Evolutionary conservation across 64 coral and sea anemone species (phyloP).

Genomic region (Catalaphyllia jardinei): DNA sequence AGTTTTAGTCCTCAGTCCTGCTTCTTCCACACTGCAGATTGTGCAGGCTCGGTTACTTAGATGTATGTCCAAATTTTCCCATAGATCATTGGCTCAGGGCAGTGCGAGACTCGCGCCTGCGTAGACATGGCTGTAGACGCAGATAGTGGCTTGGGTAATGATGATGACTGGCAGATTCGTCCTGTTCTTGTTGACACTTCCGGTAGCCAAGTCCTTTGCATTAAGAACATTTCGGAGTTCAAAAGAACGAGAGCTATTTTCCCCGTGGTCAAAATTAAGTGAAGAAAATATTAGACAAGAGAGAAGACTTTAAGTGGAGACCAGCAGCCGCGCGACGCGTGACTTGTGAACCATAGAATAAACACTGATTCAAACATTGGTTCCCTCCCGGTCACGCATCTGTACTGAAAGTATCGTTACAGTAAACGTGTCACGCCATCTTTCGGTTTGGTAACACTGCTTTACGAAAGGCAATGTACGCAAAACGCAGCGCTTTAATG

Average conservation of each 20-base stretch:
- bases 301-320: neutral
- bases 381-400: too few relatives aligned
- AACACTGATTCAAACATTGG: too few relatives aligned
- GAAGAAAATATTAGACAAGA: neutral
- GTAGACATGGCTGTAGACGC: neutral
- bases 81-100: constrained; percentile 58
- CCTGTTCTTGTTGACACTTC: constrained; percentile 50
- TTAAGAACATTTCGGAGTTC: constrained; percentile 76
- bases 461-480: too few relatives aligned
- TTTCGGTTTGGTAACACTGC: too few relatives aligned
- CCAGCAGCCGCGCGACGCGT: neutral
- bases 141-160: constrained; percentile 65
- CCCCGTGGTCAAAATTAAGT: constrained; percentile 75
- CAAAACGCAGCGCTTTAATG: too few relatives aligned
- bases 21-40: neutral
- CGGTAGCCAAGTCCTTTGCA: constrained; percentile 40
- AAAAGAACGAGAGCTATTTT: constrained; percentile 75
- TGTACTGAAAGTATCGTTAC: too few relatives aligned
- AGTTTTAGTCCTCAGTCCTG: too few relatives aligned
- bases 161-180: constrained; percentile 76
- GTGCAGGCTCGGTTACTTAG: neutral
- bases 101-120: constrained; percentile 17
- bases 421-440: too few relatives aligned
- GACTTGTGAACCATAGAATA: too few relatives aligned
- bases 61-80: neutral